These are phyloP conservation scores for Recurvirostra avosetta DNA, from an alignment of 2,113 vertebrate species.

Conservation along the genomic window DNA sequence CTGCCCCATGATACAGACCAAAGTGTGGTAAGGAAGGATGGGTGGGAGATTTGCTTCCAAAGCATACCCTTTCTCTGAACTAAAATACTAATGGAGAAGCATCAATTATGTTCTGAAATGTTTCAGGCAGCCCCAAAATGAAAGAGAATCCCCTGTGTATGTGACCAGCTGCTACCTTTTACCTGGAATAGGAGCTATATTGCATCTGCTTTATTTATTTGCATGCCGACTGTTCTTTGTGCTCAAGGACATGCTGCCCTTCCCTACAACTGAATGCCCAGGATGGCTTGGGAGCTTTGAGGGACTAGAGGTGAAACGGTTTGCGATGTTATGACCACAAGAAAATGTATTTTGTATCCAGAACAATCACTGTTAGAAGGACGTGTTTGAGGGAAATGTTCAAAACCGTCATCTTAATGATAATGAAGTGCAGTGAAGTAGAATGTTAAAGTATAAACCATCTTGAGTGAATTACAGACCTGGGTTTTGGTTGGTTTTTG, in stretches of 20 bases:
- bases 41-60: background rate
- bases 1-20: accelerated
- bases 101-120: background rate
- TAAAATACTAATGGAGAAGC: background rate
- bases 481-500: background rate
- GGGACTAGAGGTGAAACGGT: background rate
- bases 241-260: background rate
- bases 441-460: background rate
- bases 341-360: background rate
- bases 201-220: background rate
- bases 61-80: background rate
- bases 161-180: background rate
- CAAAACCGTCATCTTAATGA: background rate
- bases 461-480: background rate
- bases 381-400: background rate
- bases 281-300: background rate
- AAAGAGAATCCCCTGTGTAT: background rate
- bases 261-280: background rate
- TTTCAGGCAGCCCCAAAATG: background rate
- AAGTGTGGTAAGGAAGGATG: background rate
- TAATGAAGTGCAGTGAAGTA: background rate
- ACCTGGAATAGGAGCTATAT: background rate
- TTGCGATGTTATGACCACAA: background rate
- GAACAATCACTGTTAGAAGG: background rate
- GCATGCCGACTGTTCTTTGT: background rate